Base-by-base conservation (phyloP, 2,113 vertebrate species). In the Chloroceryle aenea region DNA sequence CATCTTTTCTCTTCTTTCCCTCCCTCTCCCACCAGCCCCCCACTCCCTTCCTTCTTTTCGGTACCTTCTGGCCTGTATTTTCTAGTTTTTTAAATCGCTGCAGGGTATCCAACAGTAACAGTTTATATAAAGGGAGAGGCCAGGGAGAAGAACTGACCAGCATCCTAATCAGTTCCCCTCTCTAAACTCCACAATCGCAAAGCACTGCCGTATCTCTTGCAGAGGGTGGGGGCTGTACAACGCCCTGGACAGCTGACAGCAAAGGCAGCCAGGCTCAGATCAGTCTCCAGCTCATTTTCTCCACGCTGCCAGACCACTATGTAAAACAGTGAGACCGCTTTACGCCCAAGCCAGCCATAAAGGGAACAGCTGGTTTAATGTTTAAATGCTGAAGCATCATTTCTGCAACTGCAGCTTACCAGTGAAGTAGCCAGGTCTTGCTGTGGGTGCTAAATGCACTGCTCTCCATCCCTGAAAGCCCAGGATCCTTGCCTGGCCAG, bases 61-160 rank as follows among this genome's bases (percentile, higher is more conserved):
- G 73, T 95, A 80, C 73, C 64, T 97, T 89, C 86, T 96, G 86
- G 90, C 61, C 73, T 72, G n/a, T 92, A 82, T 87, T 94, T 94
- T 95, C 79, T 85, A 12, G 38, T 73, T 69, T 88, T 87, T 25
- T 2, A 14, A 47, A 84, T 87, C 83, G 87, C 90, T 17, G 53
- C 86, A 93, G 84, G 76, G 73, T 93, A 94, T 84, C 92, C 92
- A 92, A 92, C 83, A 95, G 90, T 89, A 96, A 94, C 90, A 90
- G 88, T 94, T 93, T 81, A 75, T 38, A 85, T 40, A 96, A 94
- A 94, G 76, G 88, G 56, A 96, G 81, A 89, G 73, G 81, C 69
- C 69, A 58, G 69, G 53, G 76, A 85, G 85, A 87, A 94, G 85
- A 81, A 79, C 47, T 78, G 88, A 68, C 83, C 88, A 85, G 92